A percentile compares a stretch with the other conserved stretches of the same genome.
Evolutionary conservation across 2,888 invertebrate genomes (phyloP).

Genomic region (Pycnomerus fuliginosus): DNA sequence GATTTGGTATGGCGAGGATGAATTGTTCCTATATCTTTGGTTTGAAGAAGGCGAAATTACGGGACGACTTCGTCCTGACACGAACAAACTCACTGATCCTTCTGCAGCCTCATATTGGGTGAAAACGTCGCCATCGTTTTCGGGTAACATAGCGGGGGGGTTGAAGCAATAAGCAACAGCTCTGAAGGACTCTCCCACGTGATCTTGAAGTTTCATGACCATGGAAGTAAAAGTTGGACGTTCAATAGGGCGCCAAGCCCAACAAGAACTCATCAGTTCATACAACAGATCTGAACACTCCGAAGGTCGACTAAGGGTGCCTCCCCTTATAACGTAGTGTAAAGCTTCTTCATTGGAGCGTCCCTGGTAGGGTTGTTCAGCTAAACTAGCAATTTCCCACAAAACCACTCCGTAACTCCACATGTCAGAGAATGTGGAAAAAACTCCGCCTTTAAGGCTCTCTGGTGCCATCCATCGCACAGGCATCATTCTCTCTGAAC

Average conservation of each 20-base stretch:
- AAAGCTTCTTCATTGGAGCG: constrained; percentile 65
- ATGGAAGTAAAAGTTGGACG: constrained; percentile 66
- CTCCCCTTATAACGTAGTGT: constrained; percentile 58
- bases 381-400: constrained; percentile 75
- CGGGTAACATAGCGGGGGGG: constrained; percentile 39
- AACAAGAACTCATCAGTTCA: constrained; percentile 68
- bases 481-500: constrained; percentile 56
- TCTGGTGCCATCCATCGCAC: constrained; percentile 76
- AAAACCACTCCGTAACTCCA: constrained; percentile 74
- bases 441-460: constrained; percentile 66
- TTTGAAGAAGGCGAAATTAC: constrained; percentile 18
- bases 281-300: constrained; percentile 66
- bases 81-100: constrained; percentile 41
- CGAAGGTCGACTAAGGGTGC: constrained; percentile 61
- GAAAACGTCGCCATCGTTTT: constrained; percentile 24
- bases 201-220: constrained; percentile 58
- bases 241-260: constrained; percentile 63
- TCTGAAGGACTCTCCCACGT: constrained; percentile 59
- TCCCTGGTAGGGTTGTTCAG: constrained; percentile 74
- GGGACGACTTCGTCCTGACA: too few species aligned
- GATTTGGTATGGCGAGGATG: too few species aligned
- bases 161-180: constrained; percentile 61
- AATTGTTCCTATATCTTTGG: constrained; percentile 30
- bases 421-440: constrained; percentile 62
- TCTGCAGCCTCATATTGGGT: constrained; percentile 39